Conservation (phyloP, 1,140 invertebrate species). For the Gonatopus flavifemur region DNA sequence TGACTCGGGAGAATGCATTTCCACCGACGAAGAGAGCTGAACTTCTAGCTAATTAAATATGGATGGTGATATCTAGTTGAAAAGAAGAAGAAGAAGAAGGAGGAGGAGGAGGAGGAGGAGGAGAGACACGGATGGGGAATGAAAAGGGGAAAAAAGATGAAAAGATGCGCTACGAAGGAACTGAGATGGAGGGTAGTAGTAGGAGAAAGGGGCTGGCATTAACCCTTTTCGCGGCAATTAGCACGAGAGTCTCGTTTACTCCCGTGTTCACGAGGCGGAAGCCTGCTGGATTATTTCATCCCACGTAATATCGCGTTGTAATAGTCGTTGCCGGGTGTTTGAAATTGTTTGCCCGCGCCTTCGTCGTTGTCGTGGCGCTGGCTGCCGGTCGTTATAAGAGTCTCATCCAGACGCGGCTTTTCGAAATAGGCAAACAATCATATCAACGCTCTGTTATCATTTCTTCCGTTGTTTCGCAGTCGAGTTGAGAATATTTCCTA, state of each 20-base stretch:
- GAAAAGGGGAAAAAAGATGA: neutral
- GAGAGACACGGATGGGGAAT: neutral
- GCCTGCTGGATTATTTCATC: slow-evolving; percentile 53
- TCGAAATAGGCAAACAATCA: neutral
- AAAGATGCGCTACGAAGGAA: no score
- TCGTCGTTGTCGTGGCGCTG: slow-evolving; percentile 35
- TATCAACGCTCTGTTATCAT: slow-evolving; percentile 2
- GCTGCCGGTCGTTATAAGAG: slow-evolving; percentile 40
- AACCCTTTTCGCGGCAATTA: slow-evolving; percentile 55
- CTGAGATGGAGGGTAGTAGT: slow-evolving; percentile 3
- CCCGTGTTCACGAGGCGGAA: slow-evolving; percentile 45
- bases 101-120: neutral
- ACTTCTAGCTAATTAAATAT: slow-evolving; percentile 53
- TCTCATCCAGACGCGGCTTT: slow-evolving; percentile 14
- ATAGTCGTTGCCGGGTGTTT: slow-evolving; percentile 54
- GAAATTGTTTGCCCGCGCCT: slow-evolving; percentile 48
- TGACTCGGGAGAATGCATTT: no score
- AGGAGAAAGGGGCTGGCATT: slow-evolving; percentile 36
- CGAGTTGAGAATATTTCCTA: no score
- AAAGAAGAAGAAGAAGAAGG: slow-evolving; percentile 7
- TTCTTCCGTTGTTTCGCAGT: no score
- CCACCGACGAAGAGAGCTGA: no score
- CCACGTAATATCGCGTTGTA: slow-evolving; percentile 54
- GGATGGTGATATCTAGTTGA: slow-evolving; percentile 47
- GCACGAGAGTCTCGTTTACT: slow-evolving; percentile 50